Conservation (phyloP, 2,888 invertebrate species). For the Entomobrya multifasciata region DNA sequence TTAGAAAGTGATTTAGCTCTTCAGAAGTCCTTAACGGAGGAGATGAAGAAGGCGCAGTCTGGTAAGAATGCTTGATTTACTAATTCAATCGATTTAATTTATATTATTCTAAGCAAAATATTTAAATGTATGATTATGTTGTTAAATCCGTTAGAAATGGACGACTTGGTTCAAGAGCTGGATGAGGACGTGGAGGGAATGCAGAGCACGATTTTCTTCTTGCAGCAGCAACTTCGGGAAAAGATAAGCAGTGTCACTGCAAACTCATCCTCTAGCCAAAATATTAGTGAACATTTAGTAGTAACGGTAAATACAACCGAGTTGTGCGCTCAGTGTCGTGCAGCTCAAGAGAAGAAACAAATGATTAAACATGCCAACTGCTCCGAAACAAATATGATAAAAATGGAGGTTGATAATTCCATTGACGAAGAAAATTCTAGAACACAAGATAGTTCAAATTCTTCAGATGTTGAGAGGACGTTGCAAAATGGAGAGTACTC, state of each 20-base stretch:
- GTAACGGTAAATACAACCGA: slow-evolving; percentile 62
- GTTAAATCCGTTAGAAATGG: slow-evolving; percentile 86
- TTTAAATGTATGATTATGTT: neutral
- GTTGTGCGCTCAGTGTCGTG: slow-evolving; percentile 77
- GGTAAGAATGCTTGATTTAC: slow-evolving; percentile 83
- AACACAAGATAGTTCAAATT: slow-evolving; percentile 54
- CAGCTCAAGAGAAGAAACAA: slow-evolving; percentile 71
- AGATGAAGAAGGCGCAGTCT: slow-evolving; percentile 97
- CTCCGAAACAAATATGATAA: slow-evolving; percentile 55
- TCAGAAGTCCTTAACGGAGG: slow-evolving; percentile 96
- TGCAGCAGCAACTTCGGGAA: slow-evolving; percentile 95
- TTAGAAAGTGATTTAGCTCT: slow-evolving; percentile 96
- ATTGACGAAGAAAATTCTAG: slow-evolving; percentile 60
- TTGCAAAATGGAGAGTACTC: slow-evolving; percentile 74
- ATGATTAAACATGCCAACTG: slow-evolving; percentile 37
- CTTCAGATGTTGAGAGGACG: slow-evolving; percentile 70
- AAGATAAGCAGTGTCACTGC: slow-evolving; percentile 53
- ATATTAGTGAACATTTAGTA: slow-evolving; percentile 55
- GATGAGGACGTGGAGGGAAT: slow-evolving; percentile 99
- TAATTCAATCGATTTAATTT: neutral
- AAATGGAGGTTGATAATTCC: slow-evolving; percentile 69
- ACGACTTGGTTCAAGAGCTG: slow-evolving; percentile 96
- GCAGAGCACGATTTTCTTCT: slow-evolving; percentile 97
- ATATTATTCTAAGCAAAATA: slow-evolving; percentile 6
- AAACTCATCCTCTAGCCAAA: slow-evolving; percentile 39